Base-by-base conservation (phyloP, 1,140 invertebrate species). In the Drosophila pandora region DNA sequence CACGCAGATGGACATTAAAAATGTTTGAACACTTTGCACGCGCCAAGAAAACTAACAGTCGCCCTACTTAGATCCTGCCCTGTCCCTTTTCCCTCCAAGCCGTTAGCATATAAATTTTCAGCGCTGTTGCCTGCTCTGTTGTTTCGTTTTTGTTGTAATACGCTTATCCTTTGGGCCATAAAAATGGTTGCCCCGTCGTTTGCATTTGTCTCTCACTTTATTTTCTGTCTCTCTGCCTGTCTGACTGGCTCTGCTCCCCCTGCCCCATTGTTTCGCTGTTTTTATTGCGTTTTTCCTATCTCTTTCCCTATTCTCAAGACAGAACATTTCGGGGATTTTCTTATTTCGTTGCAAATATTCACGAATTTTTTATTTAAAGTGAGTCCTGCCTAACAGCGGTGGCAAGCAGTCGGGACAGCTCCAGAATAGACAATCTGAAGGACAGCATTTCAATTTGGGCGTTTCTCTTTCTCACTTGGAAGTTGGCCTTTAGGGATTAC, bases 1-100 rank as follows among this genome's bases (percentile, higher is more conserved):
- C 77, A 70, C 72, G 49, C 72, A 85, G 81, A 85, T 70, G 81
- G 76, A 84, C 81, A 84, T 84, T 84, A 84, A 84, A 84, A 84
- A 81, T 84, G 77, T 81, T 70, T 85, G 62, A 85, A 79, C 76
- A 63, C 60, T 84, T 75, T 82, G 60, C 75, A 82, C 75, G 81
- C 81, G 80, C 76, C 65, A 71, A 53, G 73, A 47, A 79, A 69
- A 69, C 59, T 48, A 62, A 32, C 47, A 41, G 43, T 50, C 23
- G 8, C 5, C 1, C 32, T 32, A 10, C 6, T 17, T 17, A 30
- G 6, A 1, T 21, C 30, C 41, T 32, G 21, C 28, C 10, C 23
- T 2, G 13, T 25, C n/a, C 34, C 7, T 23, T 1, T 23, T 48
- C 12, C 39, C 48, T 21, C 13, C 22, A 61, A 68, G 53, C 9